phyloP scores from a whole-genome alignment of 2,797 vertebrate genomes.

The Scolopax rusticola region DNA sequence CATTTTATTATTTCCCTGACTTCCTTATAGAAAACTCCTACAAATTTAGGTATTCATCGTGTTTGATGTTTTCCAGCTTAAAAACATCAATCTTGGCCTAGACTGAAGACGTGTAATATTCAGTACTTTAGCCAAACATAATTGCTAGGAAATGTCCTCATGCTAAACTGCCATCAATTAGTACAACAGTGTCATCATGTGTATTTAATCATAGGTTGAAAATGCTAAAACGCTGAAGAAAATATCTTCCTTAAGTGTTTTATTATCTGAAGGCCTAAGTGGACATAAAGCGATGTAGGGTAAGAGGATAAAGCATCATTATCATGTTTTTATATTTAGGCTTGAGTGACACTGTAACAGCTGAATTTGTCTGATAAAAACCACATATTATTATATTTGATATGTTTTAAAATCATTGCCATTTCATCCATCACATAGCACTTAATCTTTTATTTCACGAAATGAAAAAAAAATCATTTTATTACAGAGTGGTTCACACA shows the following conservation, averaged over 20 bases:
- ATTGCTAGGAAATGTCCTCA: not conserved
- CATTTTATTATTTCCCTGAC: not conserved
- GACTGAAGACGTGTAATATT: not conserved
- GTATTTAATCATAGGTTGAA: not conserved
- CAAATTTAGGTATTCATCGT: not conserved
- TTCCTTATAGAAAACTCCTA: not conserved
- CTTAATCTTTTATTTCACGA: not conserved
- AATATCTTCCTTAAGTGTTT: not conserved
- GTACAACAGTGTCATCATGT: not conserved
- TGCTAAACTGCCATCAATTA: not conserved
- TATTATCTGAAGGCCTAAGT: not conserved
- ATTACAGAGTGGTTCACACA: not conserved
- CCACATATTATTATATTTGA: not conserved
- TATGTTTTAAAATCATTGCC: not conserved
- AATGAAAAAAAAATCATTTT: not conserved
- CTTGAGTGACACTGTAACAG: conserved; percentile 5
- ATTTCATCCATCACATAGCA: not conserved
- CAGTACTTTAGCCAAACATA: not conserved
- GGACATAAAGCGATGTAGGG: not conserved
- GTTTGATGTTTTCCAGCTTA: not conserved
- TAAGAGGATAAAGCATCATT: not conserved
- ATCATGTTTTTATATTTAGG: not conserved
- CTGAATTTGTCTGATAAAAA: not conserved
- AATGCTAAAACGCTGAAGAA: conserved; percentile 2
- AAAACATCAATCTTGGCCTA: not conserved